Conservation (phyloP, 1,140 invertebrate genomes). For the Gryllus bimaculatus region DNA sequence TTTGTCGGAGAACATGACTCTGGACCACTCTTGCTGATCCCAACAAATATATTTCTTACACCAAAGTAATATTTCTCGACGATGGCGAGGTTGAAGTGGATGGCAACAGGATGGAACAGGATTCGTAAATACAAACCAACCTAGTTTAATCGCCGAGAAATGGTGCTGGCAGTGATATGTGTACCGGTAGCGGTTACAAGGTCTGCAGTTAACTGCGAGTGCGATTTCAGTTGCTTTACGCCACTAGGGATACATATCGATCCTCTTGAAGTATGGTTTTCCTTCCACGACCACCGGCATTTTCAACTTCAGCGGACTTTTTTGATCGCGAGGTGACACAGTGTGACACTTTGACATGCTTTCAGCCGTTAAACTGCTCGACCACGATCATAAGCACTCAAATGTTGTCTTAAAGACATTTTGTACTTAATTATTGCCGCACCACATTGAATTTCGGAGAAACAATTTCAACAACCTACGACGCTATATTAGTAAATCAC, state of each 20-base stretch:
- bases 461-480: not conserved
- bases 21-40: not conserved
- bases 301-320: not conserved
- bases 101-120: no score
- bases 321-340: not conserved
- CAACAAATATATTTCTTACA: not conserved
- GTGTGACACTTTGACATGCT: not conserved
- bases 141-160: not conserved
- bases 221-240: not conserved
- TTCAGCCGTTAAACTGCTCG: not conserved
- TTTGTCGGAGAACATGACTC: not conserved
- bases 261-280: not conserved
- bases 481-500: not conserved
- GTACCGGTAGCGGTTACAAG: not conserved
- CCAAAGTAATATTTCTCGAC: not conserved
- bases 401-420: not conserved
- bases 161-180: not conserved
- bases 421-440: not conserved
- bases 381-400: not conserved
- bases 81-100: not conserved
- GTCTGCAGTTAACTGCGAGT: not conserved
- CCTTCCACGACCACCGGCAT: not conserved
- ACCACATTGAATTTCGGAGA: not conserved
- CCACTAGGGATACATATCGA: not conserved
- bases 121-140: no score